Conservation (phyloP, 2,113 vertebrate species). For the Pithys albifrons region DNA sequence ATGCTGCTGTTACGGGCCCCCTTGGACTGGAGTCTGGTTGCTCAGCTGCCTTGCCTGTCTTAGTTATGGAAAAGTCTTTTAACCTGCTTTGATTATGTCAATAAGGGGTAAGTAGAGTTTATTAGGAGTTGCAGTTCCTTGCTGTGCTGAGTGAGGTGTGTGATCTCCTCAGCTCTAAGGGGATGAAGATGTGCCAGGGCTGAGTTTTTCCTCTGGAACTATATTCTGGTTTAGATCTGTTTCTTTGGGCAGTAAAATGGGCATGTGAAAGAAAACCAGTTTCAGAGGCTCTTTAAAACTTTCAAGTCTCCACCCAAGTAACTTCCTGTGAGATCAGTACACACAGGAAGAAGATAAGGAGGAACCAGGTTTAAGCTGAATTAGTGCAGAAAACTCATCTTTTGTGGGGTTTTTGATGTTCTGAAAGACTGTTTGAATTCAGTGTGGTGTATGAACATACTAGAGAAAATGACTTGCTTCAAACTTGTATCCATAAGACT, state of each 20-base stretch:
- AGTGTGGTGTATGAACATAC: not conserved
- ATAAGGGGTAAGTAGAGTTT: not conserved
- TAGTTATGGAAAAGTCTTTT: not conserved
- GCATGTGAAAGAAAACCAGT: not conserved
- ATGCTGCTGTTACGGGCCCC: not conserved
- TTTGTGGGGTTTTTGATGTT: not conserved
- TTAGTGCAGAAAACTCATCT: not conserved
- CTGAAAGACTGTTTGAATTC: not conserved
- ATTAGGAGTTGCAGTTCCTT: not conserved
- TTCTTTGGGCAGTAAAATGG: not conserved
- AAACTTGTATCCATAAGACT: not conserved
- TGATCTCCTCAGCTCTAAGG: not conserved
- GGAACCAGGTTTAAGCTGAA: not conserved
- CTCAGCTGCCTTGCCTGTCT: not conserved
- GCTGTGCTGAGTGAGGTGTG: not conserved
- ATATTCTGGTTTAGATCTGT: not conserved
- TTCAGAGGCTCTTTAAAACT: not conserved
- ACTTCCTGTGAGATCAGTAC: slow-evolving; percentile 18
- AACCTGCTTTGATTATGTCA: not conserved
- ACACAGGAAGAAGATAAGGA: not conserved
- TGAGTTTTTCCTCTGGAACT: not conserved
- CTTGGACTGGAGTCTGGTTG: not conserved
- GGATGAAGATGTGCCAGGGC: not conserved
- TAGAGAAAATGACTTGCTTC: not conserved
- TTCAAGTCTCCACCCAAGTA: slow-evolving; percentile 25